A percentile compares a stretch with the other conserved stretches of the same genome.
phyloP scores from a whole-genome alignment of 2,113 vertebrate species.

The Rutilus rutilus region DNA sequence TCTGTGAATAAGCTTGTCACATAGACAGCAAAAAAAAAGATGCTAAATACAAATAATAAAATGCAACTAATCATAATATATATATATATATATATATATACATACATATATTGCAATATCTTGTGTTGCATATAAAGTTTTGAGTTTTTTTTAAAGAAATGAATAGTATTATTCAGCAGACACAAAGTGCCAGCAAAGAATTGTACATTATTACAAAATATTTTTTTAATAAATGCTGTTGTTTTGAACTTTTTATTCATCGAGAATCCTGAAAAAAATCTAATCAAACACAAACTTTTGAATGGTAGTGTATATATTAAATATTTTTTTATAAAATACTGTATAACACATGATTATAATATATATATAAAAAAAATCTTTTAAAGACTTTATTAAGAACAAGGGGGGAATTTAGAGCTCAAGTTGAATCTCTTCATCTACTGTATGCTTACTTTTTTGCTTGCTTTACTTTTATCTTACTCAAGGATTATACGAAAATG shows the following conservation, averaged over 20 bases:
- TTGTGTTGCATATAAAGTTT: background rate
- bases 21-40: background rate
- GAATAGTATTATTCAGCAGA: background rate
- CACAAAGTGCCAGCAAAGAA: background rate
- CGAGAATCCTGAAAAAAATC: background rate
- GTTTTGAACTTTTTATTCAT: background rate
- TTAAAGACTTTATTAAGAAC: background rate
- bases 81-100: background rate
- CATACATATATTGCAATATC: background rate
- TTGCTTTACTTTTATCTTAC: background rate
- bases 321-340: background rate
- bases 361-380: background rate
- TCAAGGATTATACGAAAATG: background rate
- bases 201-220: background rate
- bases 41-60: background rate
- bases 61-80: background rate
- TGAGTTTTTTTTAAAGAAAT: background rate
- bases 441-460: background rate
- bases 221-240: background rate
- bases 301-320: background rate
- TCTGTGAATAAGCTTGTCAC: background rate
- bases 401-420: background rate
- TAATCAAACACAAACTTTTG: background rate
- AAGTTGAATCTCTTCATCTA: background rate
- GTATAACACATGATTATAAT: too few relatives aligned